Percentiles rank a stretch among this genome's conserved stretches.
Conservation (phyloP, 2,888 invertebrate species). For the Cataglyphis albicans region DNA sequence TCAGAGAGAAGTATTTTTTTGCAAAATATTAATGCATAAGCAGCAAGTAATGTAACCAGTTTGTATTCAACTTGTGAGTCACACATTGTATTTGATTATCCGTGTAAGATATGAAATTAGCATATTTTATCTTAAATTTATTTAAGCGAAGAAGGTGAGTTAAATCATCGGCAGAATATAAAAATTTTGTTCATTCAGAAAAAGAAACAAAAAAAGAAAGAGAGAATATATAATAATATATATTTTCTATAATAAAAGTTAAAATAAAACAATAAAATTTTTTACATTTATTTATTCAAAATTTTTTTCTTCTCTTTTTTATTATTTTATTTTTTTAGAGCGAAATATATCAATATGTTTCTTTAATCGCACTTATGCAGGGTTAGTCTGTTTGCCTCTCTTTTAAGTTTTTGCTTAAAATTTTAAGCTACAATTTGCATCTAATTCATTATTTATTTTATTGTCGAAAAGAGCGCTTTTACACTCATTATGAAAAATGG, state of each 20-base stretch:
- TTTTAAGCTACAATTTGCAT: constrained; percentile 11
- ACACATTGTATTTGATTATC: background rate
- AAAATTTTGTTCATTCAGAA: background rate
- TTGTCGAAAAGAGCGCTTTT: constrained; percentile 20
- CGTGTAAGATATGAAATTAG: background rate
- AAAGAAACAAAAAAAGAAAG: background rate
- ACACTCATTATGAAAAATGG: constrained; percentile 3
- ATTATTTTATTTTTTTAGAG: background rate
- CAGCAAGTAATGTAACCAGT: background rate
- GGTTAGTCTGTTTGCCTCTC: background rate
- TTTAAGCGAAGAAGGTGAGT: background rate
- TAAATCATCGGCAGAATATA: background rate
- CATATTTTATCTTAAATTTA: constrained; percentile 5
- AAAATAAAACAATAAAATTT: too few species aligned
- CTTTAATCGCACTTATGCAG: background rate
- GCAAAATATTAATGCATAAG: background rate
- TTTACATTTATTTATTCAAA: background rate
- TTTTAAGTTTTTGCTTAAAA: background rate
- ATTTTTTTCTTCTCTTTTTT: background rate
- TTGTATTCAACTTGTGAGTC: constrained; percentile 8
- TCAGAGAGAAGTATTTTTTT: constrained; percentile 9
- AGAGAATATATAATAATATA: background rate
- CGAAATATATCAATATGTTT: background rate
- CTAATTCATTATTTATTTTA: constrained; percentile 33
- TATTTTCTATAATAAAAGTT: background rate